Base-by-base conservation (phyloP, 2,797 vertebrate species). In the Poecilia picta region DNA sequence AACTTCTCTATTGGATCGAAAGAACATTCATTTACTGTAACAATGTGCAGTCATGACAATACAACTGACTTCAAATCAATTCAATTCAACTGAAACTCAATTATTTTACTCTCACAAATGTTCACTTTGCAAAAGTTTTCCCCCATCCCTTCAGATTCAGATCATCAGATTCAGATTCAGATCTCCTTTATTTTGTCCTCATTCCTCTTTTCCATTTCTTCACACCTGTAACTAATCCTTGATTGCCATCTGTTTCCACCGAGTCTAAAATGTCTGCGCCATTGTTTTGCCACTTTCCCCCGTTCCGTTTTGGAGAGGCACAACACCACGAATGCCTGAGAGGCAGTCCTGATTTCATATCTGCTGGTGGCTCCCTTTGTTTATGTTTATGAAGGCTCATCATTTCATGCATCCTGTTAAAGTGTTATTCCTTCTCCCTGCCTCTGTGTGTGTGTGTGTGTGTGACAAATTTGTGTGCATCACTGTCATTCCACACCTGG, bases 181-280 rank as follows among this genome's bases (percentile, higher is more conserved):
- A 74, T 75, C 13, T 80, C 75, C 76, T 81, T 39, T 12, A 23
- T 66, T 66, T 39, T 20, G 15, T 64, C 33, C 2, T 62, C 83
- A 62, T 72, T 81, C 66, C 39, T 77, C 79, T 79, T 74, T 81
- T 47, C 8, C n/a, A 80, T 84, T 88, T 74, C 20, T 77, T 66
- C 15, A 33, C 84, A 83, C 86, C 80, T 89, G 87, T 88, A 90
- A 89, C 91, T 89, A 89, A 88, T 90, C 87, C 86, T 62, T 5
- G 1, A 76, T 88, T 76, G 64, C 81, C 84, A 81, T 79, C 78
- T 75, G 41, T 88, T 85, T 87, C 78, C 79, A 87, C 62, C 74
- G 83, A 79, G 80, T 73, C 85, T 80, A 80, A 66, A 74, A 85
- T 82, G 84, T 88, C 57, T 39, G 74, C 80, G 3, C 68, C 75